These are phyloP conservation scores for Leucophenga montana DNA, from an alignment of 2,888 invertebrate species.

Conservation along the genomic window DNA sequence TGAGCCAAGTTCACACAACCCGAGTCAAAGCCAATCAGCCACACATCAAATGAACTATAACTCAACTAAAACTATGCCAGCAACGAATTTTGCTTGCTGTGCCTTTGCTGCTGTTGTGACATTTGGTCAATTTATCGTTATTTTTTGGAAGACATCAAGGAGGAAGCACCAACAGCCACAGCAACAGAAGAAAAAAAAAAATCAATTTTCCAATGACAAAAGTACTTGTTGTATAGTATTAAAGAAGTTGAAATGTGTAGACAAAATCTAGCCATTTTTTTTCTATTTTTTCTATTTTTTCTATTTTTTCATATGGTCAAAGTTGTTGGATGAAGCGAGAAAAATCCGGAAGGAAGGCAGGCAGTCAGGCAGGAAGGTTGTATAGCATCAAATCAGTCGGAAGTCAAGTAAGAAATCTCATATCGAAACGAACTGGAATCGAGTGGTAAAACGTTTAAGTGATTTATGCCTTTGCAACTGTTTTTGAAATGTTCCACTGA, in stretches of 20 bases:
- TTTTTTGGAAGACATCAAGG: slow-evolving; percentile 42
- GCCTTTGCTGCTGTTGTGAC: slow-evolving; percentile 48
- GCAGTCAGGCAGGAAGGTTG: no score
- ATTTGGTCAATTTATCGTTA: slow-evolving; percentile 66
- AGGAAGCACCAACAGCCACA: no score
- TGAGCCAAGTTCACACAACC: slow-evolving; percentile 10
- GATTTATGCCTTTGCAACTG: slow-evolving; percentile 64
- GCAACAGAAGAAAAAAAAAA: slow-evolving; percentile 46
- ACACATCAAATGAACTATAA: slow-evolving; percentile 63
- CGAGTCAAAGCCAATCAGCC: slow-evolving; percentile 44
- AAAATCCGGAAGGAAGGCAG: not conserved
- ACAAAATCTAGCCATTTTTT: not conserved
- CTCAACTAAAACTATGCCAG: slow-evolving; percentile 51
- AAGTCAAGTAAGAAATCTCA: slow-evolving; percentile 16
- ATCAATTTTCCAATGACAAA: slow-evolving; percentile 63
- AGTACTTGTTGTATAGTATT: slow-evolving; percentile 34
- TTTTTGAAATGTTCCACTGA: slow-evolving; percentile 61
- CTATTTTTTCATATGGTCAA: slow-evolving; percentile 57
- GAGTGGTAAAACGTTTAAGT: slow-evolving; percentile 57
- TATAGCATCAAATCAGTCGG: not conserved
- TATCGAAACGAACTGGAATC: slow-evolving; percentile 28
- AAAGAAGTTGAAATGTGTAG: not conserved
- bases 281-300: no score
- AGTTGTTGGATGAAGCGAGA: slow-evolving; percentile 34
- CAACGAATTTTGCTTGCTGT: not conserved